Conservation (phyloP, 2,113 vertebrate genomes). For the Holacanthus passer region DNA sequence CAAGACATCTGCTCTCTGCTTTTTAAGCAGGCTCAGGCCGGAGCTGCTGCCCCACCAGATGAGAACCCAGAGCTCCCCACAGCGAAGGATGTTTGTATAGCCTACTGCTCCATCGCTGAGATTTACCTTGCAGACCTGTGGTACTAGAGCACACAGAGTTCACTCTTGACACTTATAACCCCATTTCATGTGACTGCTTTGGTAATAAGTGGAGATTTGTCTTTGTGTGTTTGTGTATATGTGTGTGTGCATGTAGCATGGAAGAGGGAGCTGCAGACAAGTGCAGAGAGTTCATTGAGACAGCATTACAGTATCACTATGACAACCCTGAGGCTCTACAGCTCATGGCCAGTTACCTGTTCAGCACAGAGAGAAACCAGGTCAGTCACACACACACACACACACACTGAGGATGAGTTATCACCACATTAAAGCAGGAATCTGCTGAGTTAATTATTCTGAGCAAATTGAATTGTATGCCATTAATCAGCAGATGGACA, state of each 20-base stretch:
- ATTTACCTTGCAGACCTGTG: constrained; percentile 89
- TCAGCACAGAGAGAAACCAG: constrained; percentile 86
- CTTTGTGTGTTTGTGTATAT: constrained; percentile 1
- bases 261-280: constrained; percentile 84
- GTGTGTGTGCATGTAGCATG: constrained; percentile 76
- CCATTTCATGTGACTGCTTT: constrained; percentile 2
- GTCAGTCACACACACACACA: constrained; percentile 68
- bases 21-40: constrained; percentile 60
- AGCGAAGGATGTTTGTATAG: constrained; percentile 82
- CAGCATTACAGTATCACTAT: constrained; percentile 83
- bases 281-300: constrained; percentile 84
- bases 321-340: constrained; percentile 87
- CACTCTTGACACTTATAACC: constrained; percentile 6
- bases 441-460: constrained; percentile 80
- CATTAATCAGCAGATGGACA: constrained; percentile 79
- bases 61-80: constrained; percentile 67
- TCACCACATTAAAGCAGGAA: constrained; percentile 70
- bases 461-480: constrained; percentile 77
- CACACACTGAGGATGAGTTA: constrained; percentile 65
- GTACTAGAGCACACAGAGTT: constrained; percentile 66
- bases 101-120: constrained; percentile 88
- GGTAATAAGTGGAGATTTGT: constrained; percentile 38
- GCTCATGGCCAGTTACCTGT: constrained; percentile 90
- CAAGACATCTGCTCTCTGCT: constrained; percentile 10
- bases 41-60: constrained; percentile 68